A percentile compares a stretch with the other conserved stretches of the same genome.
These are phyloP conservation scores for Coptodon bakossiorum DNA, from an alignment of 2,113 vertebrate species.

Conservation along the genomic window DNA sequence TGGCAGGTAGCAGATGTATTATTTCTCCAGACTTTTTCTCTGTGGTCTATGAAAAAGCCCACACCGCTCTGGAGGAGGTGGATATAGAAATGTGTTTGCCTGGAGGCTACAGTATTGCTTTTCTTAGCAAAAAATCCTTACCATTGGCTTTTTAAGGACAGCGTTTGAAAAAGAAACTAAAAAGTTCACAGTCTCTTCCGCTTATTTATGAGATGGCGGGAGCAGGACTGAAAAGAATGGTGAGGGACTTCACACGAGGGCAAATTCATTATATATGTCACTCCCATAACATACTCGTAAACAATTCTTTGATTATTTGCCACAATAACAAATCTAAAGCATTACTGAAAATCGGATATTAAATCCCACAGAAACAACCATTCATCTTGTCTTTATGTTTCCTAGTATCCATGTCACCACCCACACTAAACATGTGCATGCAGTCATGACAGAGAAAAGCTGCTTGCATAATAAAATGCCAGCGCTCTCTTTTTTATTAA, in stretches of 20 bases:
- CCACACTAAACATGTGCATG: neutral
- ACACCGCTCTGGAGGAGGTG: conserved; percentile 13
- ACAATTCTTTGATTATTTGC: neutral
- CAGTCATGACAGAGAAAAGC: neutral
- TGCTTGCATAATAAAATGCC: neutral
- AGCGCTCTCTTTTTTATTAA: neutral
- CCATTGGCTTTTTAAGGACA: conserved; percentile 38
- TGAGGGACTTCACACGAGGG: neutral
- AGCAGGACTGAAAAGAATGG: neutral
- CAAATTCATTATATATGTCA: conserved; percentile 20
- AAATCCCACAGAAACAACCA: neutral
- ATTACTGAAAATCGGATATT: neutral
- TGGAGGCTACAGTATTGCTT: conserved; percentile 18
- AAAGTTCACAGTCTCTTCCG: conserved; percentile 2
- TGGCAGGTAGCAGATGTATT: conserved; percentile 18
- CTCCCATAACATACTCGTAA: neutral
- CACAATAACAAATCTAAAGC: neutral
- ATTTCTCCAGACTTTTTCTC: conserved; percentile 23
- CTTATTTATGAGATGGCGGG: neutral
- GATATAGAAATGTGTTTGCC: conserved; percentile 24
- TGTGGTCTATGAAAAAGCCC: conserved; percentile 5
- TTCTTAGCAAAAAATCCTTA: conserved; percentile 26
- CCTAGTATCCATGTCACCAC: neutral
- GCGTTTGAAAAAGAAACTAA: conserved; percentile 5
- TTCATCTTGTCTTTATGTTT: neutral